Conservation (phyloP, 2,888 invertebrate genomes). For the Agriopis leucophaearia region DNA sequence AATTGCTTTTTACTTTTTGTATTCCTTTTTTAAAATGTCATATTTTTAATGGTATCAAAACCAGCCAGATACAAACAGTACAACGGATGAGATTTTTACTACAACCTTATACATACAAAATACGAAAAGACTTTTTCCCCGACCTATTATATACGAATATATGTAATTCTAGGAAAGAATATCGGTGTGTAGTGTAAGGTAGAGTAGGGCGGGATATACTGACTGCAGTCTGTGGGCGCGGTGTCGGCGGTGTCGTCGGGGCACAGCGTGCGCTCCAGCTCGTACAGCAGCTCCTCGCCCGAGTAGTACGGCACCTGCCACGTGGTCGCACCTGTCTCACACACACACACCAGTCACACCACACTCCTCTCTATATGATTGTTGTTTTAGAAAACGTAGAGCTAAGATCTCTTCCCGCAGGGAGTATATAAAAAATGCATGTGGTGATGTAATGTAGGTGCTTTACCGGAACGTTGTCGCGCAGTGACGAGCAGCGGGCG, state of each 20-base stretch:
- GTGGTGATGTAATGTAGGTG: background rate
- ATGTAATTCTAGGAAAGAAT: no score
- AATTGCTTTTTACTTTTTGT: no score
- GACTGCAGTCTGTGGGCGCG: constrained; percentile 25
- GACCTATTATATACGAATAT: no score
- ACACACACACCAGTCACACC: background rate
- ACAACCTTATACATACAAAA: no score
- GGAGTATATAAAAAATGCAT: background rate
- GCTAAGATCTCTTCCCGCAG: no score
- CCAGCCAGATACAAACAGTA: no score
- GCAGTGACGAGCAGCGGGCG: constrained; percentile 75
- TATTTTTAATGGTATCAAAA: no score
- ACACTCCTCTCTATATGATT: background rate
- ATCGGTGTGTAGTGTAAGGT: no score
- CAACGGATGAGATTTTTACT: no score
- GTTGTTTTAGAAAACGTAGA: no score
- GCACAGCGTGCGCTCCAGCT: constrained; percentile 76
- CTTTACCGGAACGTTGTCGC: constrained; percentile 66
- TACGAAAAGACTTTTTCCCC: no score
- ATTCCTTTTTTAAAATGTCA: no score
- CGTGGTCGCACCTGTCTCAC: constrained; percentile 69
- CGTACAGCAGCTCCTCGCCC: constrained; percentile 54
- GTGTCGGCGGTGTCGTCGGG: constrained; percentile 58
- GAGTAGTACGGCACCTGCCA: constrained; percentile 77
- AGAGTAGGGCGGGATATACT: background rate